phyloP scores from a whole-genome alignment of 2,113 vertebrate genomes.

The Amblyornis subalaris region DNA sequence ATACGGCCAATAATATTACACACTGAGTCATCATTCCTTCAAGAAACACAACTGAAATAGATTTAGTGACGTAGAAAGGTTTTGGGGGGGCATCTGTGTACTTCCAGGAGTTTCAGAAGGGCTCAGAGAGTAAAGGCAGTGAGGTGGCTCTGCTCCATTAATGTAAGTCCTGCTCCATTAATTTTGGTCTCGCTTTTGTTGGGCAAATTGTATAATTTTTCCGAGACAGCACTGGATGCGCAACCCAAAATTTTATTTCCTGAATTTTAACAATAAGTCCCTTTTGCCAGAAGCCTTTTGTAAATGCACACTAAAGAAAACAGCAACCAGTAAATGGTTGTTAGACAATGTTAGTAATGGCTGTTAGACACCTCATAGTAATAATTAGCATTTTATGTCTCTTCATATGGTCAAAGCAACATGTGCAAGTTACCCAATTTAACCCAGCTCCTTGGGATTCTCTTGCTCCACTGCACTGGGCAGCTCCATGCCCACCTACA shows the following conservation, averaged over 20 bases:
- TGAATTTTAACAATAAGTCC: background rate
- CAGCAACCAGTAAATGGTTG: background rate
- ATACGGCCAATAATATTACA: background rate
- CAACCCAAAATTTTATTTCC: background rate
- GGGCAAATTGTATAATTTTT: background rate
- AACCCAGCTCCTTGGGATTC: background rate
- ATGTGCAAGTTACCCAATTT: background rate
- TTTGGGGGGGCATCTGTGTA: background rate
- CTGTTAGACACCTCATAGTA: background rate
- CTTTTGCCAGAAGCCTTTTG: background rate
- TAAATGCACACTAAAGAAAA: background rate
- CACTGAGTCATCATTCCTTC: background rate
- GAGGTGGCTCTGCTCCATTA: background rate
- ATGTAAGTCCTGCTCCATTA: background rate
- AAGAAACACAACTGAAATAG: background rate
- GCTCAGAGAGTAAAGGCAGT: background rate
- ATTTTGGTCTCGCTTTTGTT: background rate
- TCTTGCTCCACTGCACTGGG: background rate
- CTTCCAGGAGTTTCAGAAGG: background rate
- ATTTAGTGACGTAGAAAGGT: background rate
- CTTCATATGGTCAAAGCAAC: background rate
- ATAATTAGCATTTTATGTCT: background rate
- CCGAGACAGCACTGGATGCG: background rate
- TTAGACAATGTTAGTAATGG: too few species aligned
- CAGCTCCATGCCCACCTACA: rapidly evolving